Evolutionary conservation across 2,888 invertebrate species (phyloP).

Genomic region (Dugesia japonica): DNA sequence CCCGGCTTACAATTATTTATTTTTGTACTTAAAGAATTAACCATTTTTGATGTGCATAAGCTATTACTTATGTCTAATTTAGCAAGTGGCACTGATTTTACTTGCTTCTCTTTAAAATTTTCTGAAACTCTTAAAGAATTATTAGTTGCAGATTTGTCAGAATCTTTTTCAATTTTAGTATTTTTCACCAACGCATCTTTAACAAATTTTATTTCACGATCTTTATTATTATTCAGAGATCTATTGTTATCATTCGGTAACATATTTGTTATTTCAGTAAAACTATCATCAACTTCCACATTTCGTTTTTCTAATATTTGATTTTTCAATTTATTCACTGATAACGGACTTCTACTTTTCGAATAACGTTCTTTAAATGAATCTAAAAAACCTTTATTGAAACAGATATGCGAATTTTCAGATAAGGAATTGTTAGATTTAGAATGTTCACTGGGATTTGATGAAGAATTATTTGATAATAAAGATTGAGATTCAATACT

Average conservation of each 20-base stretch:
- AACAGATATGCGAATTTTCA: background rate
- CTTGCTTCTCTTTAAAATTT: background rate
- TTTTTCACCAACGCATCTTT: background rate
- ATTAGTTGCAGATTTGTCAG: background rate
- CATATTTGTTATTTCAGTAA: background rate
- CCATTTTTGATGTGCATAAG: background rate
- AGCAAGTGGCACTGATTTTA: background rate
- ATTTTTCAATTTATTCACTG: background rate
- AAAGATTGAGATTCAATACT: background rate
- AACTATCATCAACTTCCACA: background rate
- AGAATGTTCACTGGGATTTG: background rate
- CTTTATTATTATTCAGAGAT: background rate
- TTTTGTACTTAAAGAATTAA: background rate
- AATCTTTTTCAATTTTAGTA: background rate
- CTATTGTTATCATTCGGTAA: background rate
- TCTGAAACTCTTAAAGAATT: background rate
- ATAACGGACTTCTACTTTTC: background rate
- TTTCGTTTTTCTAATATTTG: background rate
- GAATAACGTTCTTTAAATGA: background rate
- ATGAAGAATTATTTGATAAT: background rate
- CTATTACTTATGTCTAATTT: background rate
- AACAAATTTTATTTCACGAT: background rate
- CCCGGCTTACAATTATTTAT: constrained; percentile 10
- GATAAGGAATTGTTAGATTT: background rate
- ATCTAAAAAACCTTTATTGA: background rate